These are phyloP conservation scores for Leucozona laternaria DNA, from an alignment of 2,888 invertebrate genomes.

Conservation along the genomic window DNA sequence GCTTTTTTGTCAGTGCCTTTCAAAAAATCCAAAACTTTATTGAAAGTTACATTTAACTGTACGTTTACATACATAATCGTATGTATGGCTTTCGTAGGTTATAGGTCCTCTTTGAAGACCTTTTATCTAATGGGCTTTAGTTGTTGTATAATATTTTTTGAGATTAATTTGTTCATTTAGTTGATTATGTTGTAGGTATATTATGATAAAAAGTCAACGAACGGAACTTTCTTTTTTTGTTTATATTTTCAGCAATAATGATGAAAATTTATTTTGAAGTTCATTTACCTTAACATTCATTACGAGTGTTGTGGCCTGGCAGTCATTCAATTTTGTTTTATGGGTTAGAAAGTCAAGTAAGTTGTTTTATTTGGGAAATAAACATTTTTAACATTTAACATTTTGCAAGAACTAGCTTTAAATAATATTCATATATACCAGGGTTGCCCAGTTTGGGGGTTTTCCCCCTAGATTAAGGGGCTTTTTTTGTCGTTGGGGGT, in stretches of 20 bases:
- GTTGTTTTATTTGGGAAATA: slow-evolving; percentile 27
- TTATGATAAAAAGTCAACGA: slow-evolving; percentile 58
- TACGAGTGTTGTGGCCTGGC: not conserved
- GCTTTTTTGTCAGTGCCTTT: slow-evolving; percentile 22
- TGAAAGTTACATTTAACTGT: not conserved
- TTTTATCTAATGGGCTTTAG: not conserved
- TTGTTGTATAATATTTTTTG: slow-evolving; percentile 1
- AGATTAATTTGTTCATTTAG: slow-evolving; percentile 38
- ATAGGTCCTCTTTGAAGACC: slow-evolving; percentile 15
- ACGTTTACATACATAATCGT: not conserved
- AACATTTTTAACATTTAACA: not conserved
- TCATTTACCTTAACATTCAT: slow-evolving; percentile 52
- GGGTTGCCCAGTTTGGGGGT: no score
- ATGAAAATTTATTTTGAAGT: slow-evolving; percentile 64
- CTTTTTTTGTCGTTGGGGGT: no score
- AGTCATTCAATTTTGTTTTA: slow-evolving; percentile 34
- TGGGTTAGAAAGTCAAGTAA: slow-evolving; percentile 59
- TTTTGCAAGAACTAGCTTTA: not conserved
- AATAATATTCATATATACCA: no score
- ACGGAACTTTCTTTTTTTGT: slow-evolving; percentile 64
- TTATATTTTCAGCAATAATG: not conserved
- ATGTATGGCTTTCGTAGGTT: not conserved
- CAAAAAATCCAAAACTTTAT: slow-evolving; percentile 30
- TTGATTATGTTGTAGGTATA: not conserved
- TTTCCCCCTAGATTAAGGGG: no score